Evolutionary conservation across 2,888 invertebrate genomes (phyloP).

Genomic region (Thysanoteuthis rhombus): DNA sequence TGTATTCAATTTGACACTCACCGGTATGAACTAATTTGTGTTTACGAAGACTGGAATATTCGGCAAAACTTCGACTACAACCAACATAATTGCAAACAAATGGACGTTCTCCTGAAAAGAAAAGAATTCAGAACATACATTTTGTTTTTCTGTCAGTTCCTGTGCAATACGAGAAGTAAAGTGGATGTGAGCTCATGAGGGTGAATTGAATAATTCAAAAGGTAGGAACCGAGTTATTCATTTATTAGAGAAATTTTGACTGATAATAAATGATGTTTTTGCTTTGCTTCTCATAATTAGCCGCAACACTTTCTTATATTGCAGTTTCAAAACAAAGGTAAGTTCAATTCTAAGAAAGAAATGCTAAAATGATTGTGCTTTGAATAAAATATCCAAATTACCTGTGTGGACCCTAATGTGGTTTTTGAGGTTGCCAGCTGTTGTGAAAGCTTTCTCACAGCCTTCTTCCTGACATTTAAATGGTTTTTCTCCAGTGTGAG

Average conservation of each 20-base stretch:
- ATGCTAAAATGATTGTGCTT: not conserved
- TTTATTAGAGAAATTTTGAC: too few relatives aligned
- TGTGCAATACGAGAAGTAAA: too few relatives aligned
- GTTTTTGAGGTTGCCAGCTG: slow-evolving; percentile 52
- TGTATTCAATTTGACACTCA: slow-evolving; percentile 35
- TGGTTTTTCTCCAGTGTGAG: slow-evolving; percentile 55
- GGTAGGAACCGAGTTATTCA: too few relatives aligned
- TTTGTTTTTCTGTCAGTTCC: too few relatives aligned
- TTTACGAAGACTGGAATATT: slow-evolving; percentile 59
- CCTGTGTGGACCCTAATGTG: slow-evolving; percentile 53
- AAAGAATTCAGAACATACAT: too few relatives aligned
- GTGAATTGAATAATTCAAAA: too few relatives aligned
- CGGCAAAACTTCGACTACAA: slow-evolving; percentile 58
- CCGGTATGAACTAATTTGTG: slow-evolving; percentile 61
- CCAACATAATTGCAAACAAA: slow-evolving; percentile 50
- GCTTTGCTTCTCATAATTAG: too few relatives aligned
- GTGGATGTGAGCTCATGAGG: too few relatives aligned
- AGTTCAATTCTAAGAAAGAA: not conserved
- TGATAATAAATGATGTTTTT: too few relatives aligned
- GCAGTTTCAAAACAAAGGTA: too few relatives aligned
- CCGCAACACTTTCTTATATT: too few relatives aligned
- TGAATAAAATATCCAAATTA: slow-evolving; percentile 27
- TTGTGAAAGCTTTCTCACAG: slow-evolving; percentile 48
- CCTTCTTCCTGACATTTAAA: slow-evolving; percentile 46
- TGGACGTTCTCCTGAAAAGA: slow-evolving; percentile 56